Evolutionary conservation across 2,888 invertebrate species (phyloP).

Genomic region (Ecliptopera silaceata): DNA sequence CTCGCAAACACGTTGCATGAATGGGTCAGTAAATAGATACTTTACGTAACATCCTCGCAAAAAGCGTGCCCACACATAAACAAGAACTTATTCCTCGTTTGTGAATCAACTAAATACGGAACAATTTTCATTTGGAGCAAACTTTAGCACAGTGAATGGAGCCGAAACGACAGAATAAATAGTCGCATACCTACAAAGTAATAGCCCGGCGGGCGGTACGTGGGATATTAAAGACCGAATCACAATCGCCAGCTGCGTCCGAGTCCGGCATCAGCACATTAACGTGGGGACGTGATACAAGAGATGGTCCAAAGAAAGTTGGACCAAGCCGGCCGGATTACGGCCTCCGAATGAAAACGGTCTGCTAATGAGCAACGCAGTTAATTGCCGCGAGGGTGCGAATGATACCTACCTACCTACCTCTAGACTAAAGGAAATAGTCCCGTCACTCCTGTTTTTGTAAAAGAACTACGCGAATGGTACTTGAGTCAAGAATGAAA

Average conservation of each 20-base stretch:
- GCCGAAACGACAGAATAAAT: conserved; percentile 37
- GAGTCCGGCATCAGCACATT: conserved; percentile 60
- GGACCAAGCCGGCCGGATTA: conserved; percentile 57
- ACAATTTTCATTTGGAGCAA: conserved; percentile 38
- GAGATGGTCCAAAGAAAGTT: conserved; percentile 65
- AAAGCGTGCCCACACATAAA: conserved; percentile 12
- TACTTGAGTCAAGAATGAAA: too few species aligned
- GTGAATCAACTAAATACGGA: conserved; percentile 29
- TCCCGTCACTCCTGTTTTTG: conserved; percentile 5
- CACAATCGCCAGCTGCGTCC: conserved; percentile 52
- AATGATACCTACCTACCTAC: conserved; percentile 26
- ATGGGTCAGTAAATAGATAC: neutral
- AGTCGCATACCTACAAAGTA: conserved; percentile 47
- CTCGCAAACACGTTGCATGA: neutral
- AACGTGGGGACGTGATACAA: conserved; percentile 50
- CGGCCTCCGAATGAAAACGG: conserved; percentile 72
- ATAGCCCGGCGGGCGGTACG: conserved; percentile 45
- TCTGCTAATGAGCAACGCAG: conserved; percentile 75
- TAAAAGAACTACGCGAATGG: too few species aligned
- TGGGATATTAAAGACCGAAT: conserved; percentile 48
- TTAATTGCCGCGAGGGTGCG: conserved; percentile 64
- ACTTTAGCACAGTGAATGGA: conserved; percentile 31
- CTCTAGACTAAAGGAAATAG: conserved; percentile 6
- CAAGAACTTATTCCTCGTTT: conserved; percentile 16
- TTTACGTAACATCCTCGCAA: neutral